Percentiles rank a stretch among this genome's conserved stretches.
These are phyloP conservation scores for Timema podura DNA, from an alignment of 2,888 invertebrate genomes.

Conservation along the genomic window DNA sequence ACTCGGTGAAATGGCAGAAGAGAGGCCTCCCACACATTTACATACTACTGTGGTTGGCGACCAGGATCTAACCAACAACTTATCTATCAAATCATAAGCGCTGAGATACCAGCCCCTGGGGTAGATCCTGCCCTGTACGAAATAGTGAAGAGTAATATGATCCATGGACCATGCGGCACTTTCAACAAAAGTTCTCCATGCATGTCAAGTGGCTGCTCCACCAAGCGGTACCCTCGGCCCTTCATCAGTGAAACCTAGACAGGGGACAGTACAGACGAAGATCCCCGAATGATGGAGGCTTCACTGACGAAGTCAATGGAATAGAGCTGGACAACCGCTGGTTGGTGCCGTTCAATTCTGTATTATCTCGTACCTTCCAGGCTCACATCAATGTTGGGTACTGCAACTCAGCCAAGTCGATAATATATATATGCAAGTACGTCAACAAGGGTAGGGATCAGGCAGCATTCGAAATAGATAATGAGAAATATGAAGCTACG, in stretches of 20 bases:
- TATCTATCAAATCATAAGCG: conserved; percentile 39
- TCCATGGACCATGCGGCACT: conserved; percentile 42
- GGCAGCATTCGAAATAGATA: conserved; percentile 24
- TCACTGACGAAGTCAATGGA: not conserved
- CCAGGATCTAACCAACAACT: conserved; percentile 32
- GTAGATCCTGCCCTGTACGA: conserved; percentile 32
- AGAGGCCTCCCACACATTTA: conserved; percentile 38
- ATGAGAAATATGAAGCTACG: conserved; percentile 31
- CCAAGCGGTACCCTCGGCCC: conserved; percentile 40
- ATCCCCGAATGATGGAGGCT: not conserved
- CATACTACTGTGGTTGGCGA: conserved; percentile 35
- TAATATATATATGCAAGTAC: conserved; percentile 32
- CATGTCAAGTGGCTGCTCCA: conserved; percentile 42
- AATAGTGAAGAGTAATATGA: conserved; percentile 32
- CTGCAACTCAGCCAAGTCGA: conserved; percentile 8
- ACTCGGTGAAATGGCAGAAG: no score
- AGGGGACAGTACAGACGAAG: conserved; percentile 39
- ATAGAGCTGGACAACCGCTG: conserved; percentile 31
- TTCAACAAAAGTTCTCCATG: conserved; percentile 40
- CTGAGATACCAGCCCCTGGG: conserved; percentile 40
- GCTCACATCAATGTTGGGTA: conserved; percentile 34
- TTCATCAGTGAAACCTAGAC: no score
- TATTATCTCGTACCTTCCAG: conserved; percentile 26
- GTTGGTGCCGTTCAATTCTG: conserved; percentile 31
- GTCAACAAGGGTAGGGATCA: conserved; percentile 34